A percentile compares a stretch with the other conserved stretches of the same genome.
phyloP scores from a whole-genome alignment of 2,888 invertebrate genomes.

The Gymnoscelis rufifasciata region DNA sequence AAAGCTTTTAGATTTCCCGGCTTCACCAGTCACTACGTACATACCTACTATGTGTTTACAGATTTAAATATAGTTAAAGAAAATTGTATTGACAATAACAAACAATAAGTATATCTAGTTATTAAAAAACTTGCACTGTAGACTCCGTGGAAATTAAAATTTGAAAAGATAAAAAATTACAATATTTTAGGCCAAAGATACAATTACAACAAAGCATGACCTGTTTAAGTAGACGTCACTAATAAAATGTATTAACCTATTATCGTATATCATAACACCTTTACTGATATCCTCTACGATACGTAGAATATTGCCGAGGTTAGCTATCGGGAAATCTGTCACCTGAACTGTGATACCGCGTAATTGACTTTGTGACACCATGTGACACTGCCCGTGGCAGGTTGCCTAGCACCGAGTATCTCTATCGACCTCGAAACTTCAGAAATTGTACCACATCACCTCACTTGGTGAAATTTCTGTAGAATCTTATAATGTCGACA shows the following conservation, averaged over 20 bases:
- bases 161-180: too few relatives aligned
- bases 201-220: too few relatives aligned
- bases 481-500: not conserved
- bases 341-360: not conserved
- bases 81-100: too few relatives aligned
- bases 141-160: too few relatives aligned
- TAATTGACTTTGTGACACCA: conserved; percentile 1
- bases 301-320: not conserved
- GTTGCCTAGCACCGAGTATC: not conserved
- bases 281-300: not conserved
- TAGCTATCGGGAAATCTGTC: not conserved
- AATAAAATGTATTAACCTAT: not conserved
- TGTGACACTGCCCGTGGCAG: conserved; percentile 1
- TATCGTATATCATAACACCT: conserved; percentile 2
- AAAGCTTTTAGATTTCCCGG: too few relatives aligned
- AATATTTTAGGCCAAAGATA: too few relatives aligned
- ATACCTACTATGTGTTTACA: too few relatives aligned
- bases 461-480: not conserved
- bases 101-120: too few relatives aligned
- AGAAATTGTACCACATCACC: not conserved
- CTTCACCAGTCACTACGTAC: too few relatives aligned
- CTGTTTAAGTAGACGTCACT: too few relatives aligned
- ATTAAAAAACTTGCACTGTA: too few relatives aligned
- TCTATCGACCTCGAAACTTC: not conserved
- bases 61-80: too few relatives aligned